A percentile compares a stretch with the other conserved stretches of the same genome.
Conservation (phyloP, 2,888 invertebrate species). For the Nymphalis urticae region DNA sequence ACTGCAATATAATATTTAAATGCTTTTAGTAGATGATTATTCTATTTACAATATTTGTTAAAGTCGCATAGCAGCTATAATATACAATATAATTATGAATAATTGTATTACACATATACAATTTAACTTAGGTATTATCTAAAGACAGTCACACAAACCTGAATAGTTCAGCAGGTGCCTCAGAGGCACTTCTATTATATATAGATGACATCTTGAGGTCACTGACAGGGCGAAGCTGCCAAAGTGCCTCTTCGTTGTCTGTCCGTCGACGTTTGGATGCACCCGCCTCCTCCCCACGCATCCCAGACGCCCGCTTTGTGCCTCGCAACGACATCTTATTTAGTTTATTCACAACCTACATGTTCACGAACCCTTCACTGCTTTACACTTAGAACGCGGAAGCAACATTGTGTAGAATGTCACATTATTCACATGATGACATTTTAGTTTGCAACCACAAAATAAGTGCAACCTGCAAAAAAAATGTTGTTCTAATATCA, state of each 20-base stretch:
- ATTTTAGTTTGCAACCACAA: conserved; percentile 61
- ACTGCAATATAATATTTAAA: background rate
- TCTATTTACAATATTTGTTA: conserved; percentile 1
- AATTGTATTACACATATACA: background rate
- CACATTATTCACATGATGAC: conserved; percentile 73
- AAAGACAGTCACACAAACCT: conserved; percentile 71
- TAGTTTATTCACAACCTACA: conserved; percentile 71
- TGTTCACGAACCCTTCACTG: conserved; percentile 71
- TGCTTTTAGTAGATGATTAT: background rate
- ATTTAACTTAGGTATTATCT: conserved; percentile 10
- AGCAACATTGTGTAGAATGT: conserved; percentile 77
- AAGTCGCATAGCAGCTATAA: conserved; percentile 8
- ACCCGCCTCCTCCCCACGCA: conserved; percentile 71
- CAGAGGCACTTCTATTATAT: conserved; percentile 90
- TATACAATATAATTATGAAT: background rate
- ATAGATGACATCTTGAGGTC: conserved; percentile 94
- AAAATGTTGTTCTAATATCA: background rate
- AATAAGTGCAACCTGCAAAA: conserved; percentile 62
- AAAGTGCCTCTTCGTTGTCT: conserved; percentile 78
- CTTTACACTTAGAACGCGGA: conserved; percentile 78
- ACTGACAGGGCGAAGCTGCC: conserved; percentile 91
- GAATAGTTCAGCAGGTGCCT: conserved; percentile 92
- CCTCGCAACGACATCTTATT: conserved; percentile 76
- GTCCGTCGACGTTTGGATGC: conserved; percentile 73
- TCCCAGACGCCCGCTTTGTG: conserved; percentile 72